Base-by-base conservation (phyloP, 2,797 vertebrate species). In the Falco columbarius region DNA sequence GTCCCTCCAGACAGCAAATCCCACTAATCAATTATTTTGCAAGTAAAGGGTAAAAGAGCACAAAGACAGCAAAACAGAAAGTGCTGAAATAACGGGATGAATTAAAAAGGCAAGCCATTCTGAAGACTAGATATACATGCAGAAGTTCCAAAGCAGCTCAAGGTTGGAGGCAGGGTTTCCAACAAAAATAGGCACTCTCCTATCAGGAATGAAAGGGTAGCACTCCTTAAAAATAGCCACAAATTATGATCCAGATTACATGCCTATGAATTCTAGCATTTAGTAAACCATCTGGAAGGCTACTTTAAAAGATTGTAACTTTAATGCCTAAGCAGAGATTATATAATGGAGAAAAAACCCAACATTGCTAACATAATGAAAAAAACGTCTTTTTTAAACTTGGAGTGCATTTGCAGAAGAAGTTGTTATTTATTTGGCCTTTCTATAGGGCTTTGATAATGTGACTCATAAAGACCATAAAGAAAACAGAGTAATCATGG, bases 221-320 rank as follows among this genome's bases (percentile, higher is more conserved):
- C 18, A 61, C 36, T 62, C 61, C 85, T 81, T 74, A 81, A 72
- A 90, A 87, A 90, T 23, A 93, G 52, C 36, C 55, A 70, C 55
- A 89, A 75, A 75, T 38, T 44, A 90, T 76, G 76, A 86, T 79
- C 51, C 75, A 84, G 80, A 80, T 89, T 56, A 90, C 44, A 76
- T 46, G 26, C 59, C 90, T 61, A 15, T 74, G 88, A 95, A 93
- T 89, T 90, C 44, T 27, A 70, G 77, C 56, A 82, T 84, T 82
- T 27, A 82, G 68, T 58, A 77, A 82, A 87, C 38, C 0, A 23
- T 29, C 72, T 86, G 75, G n/a, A 95, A 91, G 86, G 74, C 72
- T 86, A 93, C 81, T 89, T 89, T 82, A 77, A 94, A 80, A 94
- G 77, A 91, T 72, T 77, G 7, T 85, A 89, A 90, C 58, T 92